phyloP scores from a whole-genome alignment of 2,113 vertebrate species.

The Gavia stellata region DNA sequence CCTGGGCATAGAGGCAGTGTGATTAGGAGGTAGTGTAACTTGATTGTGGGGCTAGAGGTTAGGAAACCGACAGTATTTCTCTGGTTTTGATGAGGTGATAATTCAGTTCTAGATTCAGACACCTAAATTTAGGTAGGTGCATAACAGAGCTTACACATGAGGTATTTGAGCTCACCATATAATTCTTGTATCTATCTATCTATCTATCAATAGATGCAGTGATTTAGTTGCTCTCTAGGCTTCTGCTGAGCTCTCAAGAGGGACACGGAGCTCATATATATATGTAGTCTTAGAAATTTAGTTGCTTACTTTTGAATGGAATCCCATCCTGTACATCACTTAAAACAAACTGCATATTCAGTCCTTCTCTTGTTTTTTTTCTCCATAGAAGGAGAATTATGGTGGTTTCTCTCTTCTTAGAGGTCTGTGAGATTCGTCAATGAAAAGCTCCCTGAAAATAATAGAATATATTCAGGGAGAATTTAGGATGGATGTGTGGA shows the following conservation, averaged over 20 bases:
- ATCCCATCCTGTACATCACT: neutral
- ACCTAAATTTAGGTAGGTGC: neutral
- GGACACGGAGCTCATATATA: neutral
- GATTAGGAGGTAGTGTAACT: neutral
- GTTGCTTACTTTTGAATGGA: neutral
- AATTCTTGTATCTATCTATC: neutral
- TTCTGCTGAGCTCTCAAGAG: neutral
- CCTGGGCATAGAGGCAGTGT: neutral
- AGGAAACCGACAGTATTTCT: neutral
- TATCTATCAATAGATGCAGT: neutral
- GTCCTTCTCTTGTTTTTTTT: neutral
- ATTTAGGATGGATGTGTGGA: neutral
- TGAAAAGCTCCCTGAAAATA: neutral
- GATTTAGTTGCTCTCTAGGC: neutral
- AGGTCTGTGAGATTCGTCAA: neutral
- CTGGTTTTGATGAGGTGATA: neutral
- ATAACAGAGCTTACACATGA: neutral
- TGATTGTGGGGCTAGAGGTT: neutral
- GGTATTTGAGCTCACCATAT: rapidly evolving
- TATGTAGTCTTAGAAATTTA: neutral
- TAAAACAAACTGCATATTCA: neutral
- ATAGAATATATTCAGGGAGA: neutral
- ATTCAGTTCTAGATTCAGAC: neutral
- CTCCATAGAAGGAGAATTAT: neutral
- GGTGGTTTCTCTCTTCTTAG: neutral